phyloP scores from a whole-genome alignment of 2,888 invertebrate genomes.

The Drosophila pseudotalamancana region DNA sequence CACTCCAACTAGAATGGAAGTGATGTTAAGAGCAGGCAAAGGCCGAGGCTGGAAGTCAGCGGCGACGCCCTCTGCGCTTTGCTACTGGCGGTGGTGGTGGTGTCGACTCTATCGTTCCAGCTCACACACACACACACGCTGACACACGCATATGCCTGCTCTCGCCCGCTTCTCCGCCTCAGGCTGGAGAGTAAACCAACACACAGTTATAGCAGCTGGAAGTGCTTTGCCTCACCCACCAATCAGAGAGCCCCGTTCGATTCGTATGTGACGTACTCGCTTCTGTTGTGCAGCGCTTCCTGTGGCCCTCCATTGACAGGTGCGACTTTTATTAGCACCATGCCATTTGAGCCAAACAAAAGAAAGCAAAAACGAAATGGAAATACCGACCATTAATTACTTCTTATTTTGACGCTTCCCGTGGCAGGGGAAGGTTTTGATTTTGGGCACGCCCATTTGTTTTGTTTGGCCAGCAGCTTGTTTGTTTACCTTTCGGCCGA shows the following conservation, averaged over 20 bases:
- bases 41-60: conserved; percentile 39
- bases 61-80: conserved; percentile 51
- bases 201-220: conserved; percentile 48
- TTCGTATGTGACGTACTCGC: conserved; percentile 39
- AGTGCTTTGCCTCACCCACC: conserved; percentile 38
- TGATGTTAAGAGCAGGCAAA: conserved; percentile 11
- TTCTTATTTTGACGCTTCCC: conserved; percentile 58
- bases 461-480: conserved; percentile 71
- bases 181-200: conserved; percentile 48
- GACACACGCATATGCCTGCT: conserved; percentile 1
- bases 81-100: conserved; percentile 53
- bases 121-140: conserved; percentile 19
- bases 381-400: conserved; percentile 69
- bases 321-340: conserved; percentile 65
- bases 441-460: conserved; percentile 73
- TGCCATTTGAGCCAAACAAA: conserved; percentile 58
- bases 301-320: conserved; percentile 61
- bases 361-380: conserved; percentile 71
- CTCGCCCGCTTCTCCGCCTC: conserved; percentile 33
- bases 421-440: conserved; percentile 50
- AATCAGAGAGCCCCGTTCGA: conserved; percentile 49
- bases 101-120: conserved; percentile 44
- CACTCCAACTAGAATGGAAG: conserved; percentile 62
- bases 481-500: conserved; percentile 68
- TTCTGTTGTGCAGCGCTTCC: conserved; percentile 41